These are phyloP conservation scores for Procambarus clarkii DNA, from an alignment of 1,140 invertebrate genomes.

Conservation along the genomic window DNA sequence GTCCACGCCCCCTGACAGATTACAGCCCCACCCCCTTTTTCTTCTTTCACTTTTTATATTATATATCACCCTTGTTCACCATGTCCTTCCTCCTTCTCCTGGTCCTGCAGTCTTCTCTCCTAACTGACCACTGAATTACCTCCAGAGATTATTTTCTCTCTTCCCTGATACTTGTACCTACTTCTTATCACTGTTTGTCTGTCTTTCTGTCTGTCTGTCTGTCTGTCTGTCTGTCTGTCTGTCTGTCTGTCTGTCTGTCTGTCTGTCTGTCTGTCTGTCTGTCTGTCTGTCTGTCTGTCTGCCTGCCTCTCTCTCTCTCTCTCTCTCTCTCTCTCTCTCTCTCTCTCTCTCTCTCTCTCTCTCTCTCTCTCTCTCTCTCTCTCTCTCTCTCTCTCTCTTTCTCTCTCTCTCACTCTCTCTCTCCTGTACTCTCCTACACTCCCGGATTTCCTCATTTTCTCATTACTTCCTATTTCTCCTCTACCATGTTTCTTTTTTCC, in stretches of 20 bases:
- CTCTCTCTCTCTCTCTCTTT: not conserved
- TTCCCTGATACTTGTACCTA: not conserved
- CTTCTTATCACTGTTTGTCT: not conserved
- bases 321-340: not conserved
- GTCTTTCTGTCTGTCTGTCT: not conserved
- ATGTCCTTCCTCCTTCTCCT: not conserved
- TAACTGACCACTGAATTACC: not conserved
- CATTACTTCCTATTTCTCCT: not conserved
- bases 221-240: no score
- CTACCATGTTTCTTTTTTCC: no score
- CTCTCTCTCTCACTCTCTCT: not conserved
- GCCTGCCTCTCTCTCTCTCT: not conserved
- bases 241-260: no score
- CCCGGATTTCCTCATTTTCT: not conserved
- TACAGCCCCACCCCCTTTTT: slow-evolving; percentile 19
- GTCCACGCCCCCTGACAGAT: slow-evolving; percentile 53
- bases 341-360: not conserved
- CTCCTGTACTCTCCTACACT: not conserved
- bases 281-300: not conserved
- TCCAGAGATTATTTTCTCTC: not conserved
- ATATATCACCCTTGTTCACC: not conserved
- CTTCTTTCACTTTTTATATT: slow-evolving; percentile 20
- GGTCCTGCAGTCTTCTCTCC: not conserved
- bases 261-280: no score
- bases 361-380: not conserved